These are phyloP conservation scores for Hypselothyrea guttata DNA, from an alignment of 2,888 invertebrate species.

Conservation along the genomic window DNA sequence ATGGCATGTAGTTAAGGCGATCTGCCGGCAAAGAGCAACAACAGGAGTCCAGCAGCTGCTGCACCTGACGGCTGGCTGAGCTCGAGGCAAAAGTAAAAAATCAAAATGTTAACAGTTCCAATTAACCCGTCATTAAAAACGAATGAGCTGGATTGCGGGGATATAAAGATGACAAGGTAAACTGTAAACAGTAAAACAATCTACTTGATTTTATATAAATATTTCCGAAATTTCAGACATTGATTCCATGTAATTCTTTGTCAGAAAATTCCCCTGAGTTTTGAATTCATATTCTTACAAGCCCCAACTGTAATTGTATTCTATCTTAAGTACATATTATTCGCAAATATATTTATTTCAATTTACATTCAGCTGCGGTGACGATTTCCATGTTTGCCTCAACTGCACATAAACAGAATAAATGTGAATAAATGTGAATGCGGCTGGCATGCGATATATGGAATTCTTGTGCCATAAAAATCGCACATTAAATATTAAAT, in stretches of 20 bases:
- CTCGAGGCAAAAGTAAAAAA: conserved; percentile 10
- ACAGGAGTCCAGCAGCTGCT: conserved; percentile 1
- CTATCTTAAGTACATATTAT: too few species aligned
- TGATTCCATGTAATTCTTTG: too few species aligned
- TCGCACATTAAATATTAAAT: conserved; percentile 37
- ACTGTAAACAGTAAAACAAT: too few species aligned
- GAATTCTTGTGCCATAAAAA: conserved; percentile 5
- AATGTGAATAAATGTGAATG: too few species aligned
- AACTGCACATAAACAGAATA: neutral
- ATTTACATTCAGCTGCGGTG: neutral
- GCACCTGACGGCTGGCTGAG: conserved; percentile 39
- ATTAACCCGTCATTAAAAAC: conserved; percentile 17
- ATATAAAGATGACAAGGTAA: too few species aligned
- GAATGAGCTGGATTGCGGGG: neutral
- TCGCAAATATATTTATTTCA: neutral
- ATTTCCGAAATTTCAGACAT: too few species aligned
- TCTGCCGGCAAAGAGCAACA: conserved; percentile 14
- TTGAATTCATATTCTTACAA: too few species aligned
- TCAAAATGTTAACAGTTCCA: conserved; percentile 39
- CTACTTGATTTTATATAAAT: too few species aligned
- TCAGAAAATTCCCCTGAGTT: too few species aligned
- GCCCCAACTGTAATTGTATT: too few species aligned
- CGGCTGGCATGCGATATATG: too few species aligned
- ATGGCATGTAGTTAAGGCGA: conserved; percentile 63
- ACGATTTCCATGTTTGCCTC: neutral